Base-by-base conservation (phyloP, 1,140 invertebrate genomes). In the Heliothis virescens region DNA sequence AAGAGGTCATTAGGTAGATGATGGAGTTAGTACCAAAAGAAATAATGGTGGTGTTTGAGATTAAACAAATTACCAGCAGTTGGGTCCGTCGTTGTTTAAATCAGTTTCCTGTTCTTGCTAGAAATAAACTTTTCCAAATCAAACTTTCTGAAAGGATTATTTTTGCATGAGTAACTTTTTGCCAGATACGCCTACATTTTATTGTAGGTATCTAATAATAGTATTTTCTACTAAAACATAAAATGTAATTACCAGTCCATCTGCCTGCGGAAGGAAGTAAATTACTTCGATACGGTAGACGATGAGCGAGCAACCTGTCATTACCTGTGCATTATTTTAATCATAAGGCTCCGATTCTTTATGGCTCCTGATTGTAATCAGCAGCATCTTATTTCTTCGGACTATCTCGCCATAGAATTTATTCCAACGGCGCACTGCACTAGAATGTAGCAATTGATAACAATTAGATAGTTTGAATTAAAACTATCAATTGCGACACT, bases 181-280 rank as follows among this genome's bases (percentile, higher is more conserved):
- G 21, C 10, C 21, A 29, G 21, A 26, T 60, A 11, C 57, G 9
- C 18, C 29, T 11, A 26, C 57, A 16, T 34, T 34, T 48, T 4
- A 16, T 18, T 41, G 34, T 41, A 41, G 5, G 9, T 41, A 41
- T 41, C 34, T 41, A 41, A 34, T 65, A 65, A 47, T 47, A 41
- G 21, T 47, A 16, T 34, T 47, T 18, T 47, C 4, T 18, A 11
- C 34, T 65, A 34, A 63, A 29, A 63, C 15, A 57, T 21, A 29
- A 57, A 60, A 60, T 60, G 21, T 60, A 60, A 67, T 65, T 48
- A 67, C 41, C 16, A 12, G 29, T 67, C n/a, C 41, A 12, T 48
- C 41, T 65, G 15, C 15, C 57, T 26, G 57, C 13, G 57, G 57
- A 60, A 65, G 63, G 63, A 65, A 48, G 63, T 65, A 16, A 47